phyloP scores from a whole-genome alignment of 2,888 invertebrate species.

The Tanypteryx hageni region DNA sequence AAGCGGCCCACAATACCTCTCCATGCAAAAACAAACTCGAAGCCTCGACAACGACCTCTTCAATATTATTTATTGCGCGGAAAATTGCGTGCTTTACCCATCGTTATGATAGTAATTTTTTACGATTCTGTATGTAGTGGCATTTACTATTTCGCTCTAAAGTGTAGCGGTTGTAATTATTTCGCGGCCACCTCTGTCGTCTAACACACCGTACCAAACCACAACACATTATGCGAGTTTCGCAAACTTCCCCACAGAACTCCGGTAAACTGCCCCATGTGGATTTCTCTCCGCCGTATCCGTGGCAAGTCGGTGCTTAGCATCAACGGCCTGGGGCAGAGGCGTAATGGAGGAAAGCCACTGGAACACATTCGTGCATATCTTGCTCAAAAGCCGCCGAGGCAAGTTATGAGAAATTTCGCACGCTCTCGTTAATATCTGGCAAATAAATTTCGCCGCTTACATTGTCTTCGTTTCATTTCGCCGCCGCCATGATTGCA shows the following conservation, averaged over 20 bases:
- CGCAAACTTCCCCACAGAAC: constrained; percentile 42
- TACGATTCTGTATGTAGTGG: neutral
- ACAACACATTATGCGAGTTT: constrained; percentile 58
- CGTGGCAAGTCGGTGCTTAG: neutral
- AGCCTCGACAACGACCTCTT: too few relatives aligned
- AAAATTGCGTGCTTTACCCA: too few relatives aligned
- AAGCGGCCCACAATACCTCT: too few relatives aligned
- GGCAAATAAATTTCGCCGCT: constrained; percentile 38
- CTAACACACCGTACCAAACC: constrained; percentile 44
- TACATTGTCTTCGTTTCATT: constrained; percentile 27
- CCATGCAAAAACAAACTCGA: too few relatives aligned
- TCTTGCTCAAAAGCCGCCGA: constrained; percentile 47
- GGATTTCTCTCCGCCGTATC: constrained; percentile 11
- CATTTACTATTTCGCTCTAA: neutral
- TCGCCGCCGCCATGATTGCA: constrained; percentile 34
- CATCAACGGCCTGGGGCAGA: neutral
- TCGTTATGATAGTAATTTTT: neutral
- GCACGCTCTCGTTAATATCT: constrained; percentile 13
- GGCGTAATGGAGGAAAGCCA: neutral
- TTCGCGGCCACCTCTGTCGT: constrained; percentile 37
- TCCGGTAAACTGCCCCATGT: constrained; percentile 60
- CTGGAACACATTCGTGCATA: constrained; percentile 37
- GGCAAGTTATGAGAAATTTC: constrained; percentile 55
- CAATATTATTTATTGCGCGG: too few relatives aligned
- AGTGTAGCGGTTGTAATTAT: constrained; percentile 29